Evolutionary conservation across 2,888 invertebrate species (phyloP).

Genomic region (Tetranychus truncatus): DNA sequence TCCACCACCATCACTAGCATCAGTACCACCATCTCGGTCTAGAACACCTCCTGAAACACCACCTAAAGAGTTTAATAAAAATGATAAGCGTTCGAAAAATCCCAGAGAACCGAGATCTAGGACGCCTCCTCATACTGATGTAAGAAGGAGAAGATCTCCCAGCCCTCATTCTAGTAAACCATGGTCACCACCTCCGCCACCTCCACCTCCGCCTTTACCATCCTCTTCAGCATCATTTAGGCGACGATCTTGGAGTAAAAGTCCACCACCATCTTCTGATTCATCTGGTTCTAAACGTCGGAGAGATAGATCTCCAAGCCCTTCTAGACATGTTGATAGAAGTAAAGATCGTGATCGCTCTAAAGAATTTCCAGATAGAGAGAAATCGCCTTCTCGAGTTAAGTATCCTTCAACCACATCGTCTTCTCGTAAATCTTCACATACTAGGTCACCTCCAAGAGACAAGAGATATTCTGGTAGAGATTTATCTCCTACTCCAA

Average conservation of each 20-base stretch:
- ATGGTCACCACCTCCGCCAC: not conserved
- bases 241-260: not conserved
- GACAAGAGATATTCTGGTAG: conserved; percentile 4
- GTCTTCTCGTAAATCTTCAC: not conserved
- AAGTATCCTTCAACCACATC: not conserved
- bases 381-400: not conserved
- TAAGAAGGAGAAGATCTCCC: conserved; percentile 2
- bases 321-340: not conserved
- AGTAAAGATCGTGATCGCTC: not conserved
- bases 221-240: not conserved
- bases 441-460: not conserved
- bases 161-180: not conserved
- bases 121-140: not conserved
- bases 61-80: not conserved
- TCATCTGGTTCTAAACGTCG: not conserved
- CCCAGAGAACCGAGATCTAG: not conserved
- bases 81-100: not conserved
- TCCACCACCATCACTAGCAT: not conserved
- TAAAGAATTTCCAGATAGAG: not conserved
- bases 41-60: not conserved
- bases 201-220: not conserved
- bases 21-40: not conserved
- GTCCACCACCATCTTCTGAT: not conserved
- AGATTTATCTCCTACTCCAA: not conserved
- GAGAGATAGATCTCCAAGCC: not conserved